These are phyloP conservation scores for Mungos mungo DNA, from an alignment of 2,113 vertebrate genomes.

Conservation along the genomic window DNA sequence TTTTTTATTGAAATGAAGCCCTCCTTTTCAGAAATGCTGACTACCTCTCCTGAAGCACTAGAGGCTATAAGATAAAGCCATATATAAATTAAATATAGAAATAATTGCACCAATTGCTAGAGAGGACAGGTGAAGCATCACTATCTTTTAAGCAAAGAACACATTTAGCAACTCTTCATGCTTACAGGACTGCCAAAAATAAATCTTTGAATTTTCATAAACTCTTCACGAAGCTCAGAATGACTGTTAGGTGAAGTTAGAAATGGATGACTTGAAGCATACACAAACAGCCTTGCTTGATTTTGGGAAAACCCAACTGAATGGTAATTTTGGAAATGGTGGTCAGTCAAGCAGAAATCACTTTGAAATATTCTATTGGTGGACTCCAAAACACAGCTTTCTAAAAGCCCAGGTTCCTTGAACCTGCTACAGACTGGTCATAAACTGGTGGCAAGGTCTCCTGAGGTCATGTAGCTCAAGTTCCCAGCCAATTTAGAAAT, in stretches of 20 bases:
- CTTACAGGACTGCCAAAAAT: constrained; percentile 48
- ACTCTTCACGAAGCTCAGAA: constrained; percentile 22
- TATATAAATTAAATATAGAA: constrained; percentile 48
- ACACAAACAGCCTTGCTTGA: constrained; percentile 20
- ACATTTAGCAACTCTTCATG: constrained; percentile 55
- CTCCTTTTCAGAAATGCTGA: background rate
- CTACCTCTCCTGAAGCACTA: background rate
- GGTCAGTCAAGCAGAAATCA: constrained; percentile 50
- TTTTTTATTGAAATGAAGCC: background rate
- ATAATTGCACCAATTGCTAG: background rate
- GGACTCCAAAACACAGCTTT: background rate
- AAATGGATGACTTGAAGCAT: constrained; percentile 5
- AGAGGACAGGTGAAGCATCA: constrained; percentile 52
- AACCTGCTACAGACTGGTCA: background rate
- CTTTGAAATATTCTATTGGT: background rate
- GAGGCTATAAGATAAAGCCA: background rate
- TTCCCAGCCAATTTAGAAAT: background rate
- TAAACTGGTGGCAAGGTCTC: background rate
- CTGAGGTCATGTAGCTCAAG: background rate
- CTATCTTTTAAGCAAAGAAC: constrained; percentile 48
- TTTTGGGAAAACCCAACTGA: constrained; percentile 57
- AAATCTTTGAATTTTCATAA: constrained; percentile 64
- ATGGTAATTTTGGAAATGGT: constrained; percentile 50
- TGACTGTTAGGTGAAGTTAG: background rate
- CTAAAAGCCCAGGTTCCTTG: background rate